These are phyloP conservation scores for Sinelater perroti DNA, from an alignment of 2,888 invertebrate species.

Conservation along the genomic window DNA sequence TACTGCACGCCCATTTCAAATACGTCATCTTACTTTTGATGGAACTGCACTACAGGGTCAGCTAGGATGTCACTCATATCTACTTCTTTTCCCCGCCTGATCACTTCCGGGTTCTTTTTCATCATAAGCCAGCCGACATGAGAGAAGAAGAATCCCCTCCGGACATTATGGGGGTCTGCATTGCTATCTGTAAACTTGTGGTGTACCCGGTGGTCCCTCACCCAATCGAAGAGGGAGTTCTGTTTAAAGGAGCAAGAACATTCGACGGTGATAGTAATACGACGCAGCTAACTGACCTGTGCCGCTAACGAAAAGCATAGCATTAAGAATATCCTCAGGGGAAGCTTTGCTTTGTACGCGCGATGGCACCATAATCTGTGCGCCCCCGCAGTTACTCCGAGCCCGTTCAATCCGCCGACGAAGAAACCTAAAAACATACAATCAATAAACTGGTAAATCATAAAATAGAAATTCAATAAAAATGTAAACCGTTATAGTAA, in stretches of 20 bases:
- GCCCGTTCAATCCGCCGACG: neutral
- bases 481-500: no score
- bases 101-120: slow-evolving; percentile 87
- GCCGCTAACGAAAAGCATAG: slow-evolving; percentile 12
- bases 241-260: no score
- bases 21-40: slow-evolving; percentile 16
- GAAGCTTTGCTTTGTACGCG: slow-evolving; percentile 82
- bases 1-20: no score
- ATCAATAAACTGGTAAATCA: no score
- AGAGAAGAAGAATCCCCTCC: slow-evolving; percentile 89
- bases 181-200: slow-evolving; percentile 80
- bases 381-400: slow-evolving; percentile 78
- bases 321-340: slow-evolving; percentile 60
- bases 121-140: slow-evolving; percentile 94
- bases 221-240: slow-evolving; percentile 78
- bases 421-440: slow-evolving; percentile 6
- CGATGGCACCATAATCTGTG: slow-evolving; percentile 96
- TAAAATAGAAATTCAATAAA: no score
- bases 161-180: slow-evolving; percentile 84
- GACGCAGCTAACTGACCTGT: slow-evolving; percentile 15
- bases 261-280: no score
- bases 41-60: slow-evolving; percentile 76
- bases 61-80: slow-evolving; percentile 82
- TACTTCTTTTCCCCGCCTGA: slow-evolving; percentile 76
- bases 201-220: slow-evolving; percentile 79